Evolutionary conservation across 1,140 invertebrate species (phyloP), one percentile per base, ranked within the genome.

Genomic region (Camponotus vicinus): DNA sequence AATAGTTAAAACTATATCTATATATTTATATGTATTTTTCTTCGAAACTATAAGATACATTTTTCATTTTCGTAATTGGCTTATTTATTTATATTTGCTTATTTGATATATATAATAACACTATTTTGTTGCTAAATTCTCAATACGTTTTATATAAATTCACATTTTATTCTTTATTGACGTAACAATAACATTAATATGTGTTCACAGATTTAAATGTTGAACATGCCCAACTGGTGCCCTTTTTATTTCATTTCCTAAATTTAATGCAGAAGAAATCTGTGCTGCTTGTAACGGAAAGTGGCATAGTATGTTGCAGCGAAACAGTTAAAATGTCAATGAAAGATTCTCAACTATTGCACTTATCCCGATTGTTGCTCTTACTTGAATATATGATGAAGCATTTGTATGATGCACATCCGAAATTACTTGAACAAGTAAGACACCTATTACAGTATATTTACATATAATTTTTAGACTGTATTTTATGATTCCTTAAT

Each of bases 251-350:
- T 93, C 98, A 99, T 94, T 98, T 98, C 4, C 94, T 99, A 40
- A 98, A 98, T 91, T 95, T 99, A 40, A 99, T 99, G 98, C 98
- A 99, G 94, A 99, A 99, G 94, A 99, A 99, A 95, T 97, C 97
- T 3, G 98, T 99, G 0, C 95, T 99, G n/a, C 95, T 99, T 11
- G 95, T 97, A 84, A 97, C 97, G 15, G 97, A 97, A 7, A 96
- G 96, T 88, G 97, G 96, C 4, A 96, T 97, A 21, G 96, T 97
- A 66, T 95, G 96, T 85, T 97, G 96, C 89, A 96, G 96, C 9
- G 96, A 97, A 93, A 96, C 96, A 21, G 96, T 97, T 7, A 95
- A 96, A 76, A 94, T 95, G 66, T 94, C 96, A 8, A 95, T 97
- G 93, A 95, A 96, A 87, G 97, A 97, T 91, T 96, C 95, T 11